Evolutionary conservation across 2,797 vertebrate genomes (phyloP), one percentile per base, ranked within the genome.

Genomic region (Anomalospiza imberbis): DNA sequence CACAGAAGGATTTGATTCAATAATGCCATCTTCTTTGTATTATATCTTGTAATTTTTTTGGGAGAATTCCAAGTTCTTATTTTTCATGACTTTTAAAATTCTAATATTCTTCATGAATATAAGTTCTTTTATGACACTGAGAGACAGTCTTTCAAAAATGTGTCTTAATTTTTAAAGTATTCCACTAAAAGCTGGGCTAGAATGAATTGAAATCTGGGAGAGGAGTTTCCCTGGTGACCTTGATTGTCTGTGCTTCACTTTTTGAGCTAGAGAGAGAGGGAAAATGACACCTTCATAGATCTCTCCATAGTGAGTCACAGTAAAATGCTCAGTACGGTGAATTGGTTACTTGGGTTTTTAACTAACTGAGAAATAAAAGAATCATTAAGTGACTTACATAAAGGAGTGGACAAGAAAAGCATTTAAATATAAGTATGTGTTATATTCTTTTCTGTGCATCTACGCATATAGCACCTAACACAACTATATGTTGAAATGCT

Each of bases 261-360:
- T 88, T 88, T 54, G 66, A 47, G 42, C 9, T 28, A 50, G 74
- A 73, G 36, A 18, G 8, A 45, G 20, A 82, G 40, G 38, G 32
- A 83, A 91, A 85, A 70, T 86, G 65, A 28, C n/a, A 84, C 29
- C n/a, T 78, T 78, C 47, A 68, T 76, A 53, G 9, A 68, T 73
- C 60, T 54, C 31, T 78, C 44, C 62, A 42, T 63, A 62, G 77
- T 58, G 78, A 93, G 44, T 91, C 71, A 79, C 55, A 76, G 50
- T 57, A 61, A 77, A 88, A 66, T 57, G 13, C 88, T 89, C 82
- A 71, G 61, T 53, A 17, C 25, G 38, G 45, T 61, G 54, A 93
- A 81, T 44, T 88, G 54, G 19, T 91, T 94, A 86, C 66, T 90
- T 86, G 58, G 7, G 22, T 50, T 93, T 95, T 88, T 73, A 91